These are phyloP conservation scores for Fundulus diaphanus DNA, from an alignment of 2,797 vertebrate genomes.

Conservation along the genomic window DNA sequence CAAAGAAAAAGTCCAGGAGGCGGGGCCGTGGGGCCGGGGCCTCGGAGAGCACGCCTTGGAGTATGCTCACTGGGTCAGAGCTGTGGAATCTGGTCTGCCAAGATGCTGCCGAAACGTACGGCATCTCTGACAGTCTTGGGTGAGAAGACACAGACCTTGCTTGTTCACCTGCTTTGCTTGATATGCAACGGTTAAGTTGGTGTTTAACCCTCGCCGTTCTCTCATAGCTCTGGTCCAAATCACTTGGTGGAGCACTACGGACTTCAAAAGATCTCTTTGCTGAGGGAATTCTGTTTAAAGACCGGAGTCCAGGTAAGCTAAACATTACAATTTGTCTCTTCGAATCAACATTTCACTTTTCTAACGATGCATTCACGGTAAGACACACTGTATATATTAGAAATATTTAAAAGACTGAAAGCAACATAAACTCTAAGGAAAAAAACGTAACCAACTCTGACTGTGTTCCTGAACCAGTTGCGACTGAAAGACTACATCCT, in stretches of 20 bases:
- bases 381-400: background rate
- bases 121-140: conserved; percentile 78
- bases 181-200: background rate
- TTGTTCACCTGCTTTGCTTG: conserved; percentile 16
- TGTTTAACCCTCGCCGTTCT: conserved; percentile 19
- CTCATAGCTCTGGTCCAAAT: conserved; percentile 76
- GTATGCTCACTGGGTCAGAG: conserved; percentile 73
- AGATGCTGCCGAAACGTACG: conserved; percentile 81
- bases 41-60: conserved; percentile 66
- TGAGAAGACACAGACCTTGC: conserved; percentile 43
- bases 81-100: conserved; percentile 84
- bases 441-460: background rate
- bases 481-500: conserved; percentile 84
- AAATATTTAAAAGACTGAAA: background rate
- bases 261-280: conserved; percentile 83
- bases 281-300: conserved; percentile 86
- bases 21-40: conserved; percentile 73
- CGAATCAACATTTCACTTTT: background rate
- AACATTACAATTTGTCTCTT: conserved; percentile 6
- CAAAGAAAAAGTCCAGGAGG: conserved; percentile 80
- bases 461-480: conserved; percentile 70
- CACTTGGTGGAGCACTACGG: conserved; percentile 82
- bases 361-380: background rate
- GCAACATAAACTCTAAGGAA: background rate
- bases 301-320: conserved; percentile 84